These are phyloP conservation scores for Chrysemys picta DNA, from an alignment of 2,113 vertebrate species.

Conservation along the genomic window DNA sequence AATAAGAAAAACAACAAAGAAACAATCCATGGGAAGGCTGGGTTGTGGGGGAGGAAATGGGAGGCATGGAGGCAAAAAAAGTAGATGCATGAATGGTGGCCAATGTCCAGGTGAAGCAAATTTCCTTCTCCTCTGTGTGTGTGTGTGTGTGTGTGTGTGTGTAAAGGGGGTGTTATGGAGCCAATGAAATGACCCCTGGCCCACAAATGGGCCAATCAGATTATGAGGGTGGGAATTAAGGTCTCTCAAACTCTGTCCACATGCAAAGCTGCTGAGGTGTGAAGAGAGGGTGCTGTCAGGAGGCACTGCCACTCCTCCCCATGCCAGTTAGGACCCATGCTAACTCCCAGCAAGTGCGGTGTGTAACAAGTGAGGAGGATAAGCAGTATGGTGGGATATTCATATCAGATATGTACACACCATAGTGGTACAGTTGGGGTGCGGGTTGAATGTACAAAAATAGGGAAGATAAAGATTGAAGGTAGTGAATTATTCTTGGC, in stretches of 20 bases:
- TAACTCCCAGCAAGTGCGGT: no score
- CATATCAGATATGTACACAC: not conserved
- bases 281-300: not conserved
- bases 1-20: no score
- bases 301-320: not conserved
- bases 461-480: not conserved
- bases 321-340: not conserved
- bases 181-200: no score
- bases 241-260: not conserved
- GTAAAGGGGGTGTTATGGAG: no score
- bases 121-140: no score
- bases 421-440: not conserved
- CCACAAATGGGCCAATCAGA: no score
- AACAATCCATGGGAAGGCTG: no score
- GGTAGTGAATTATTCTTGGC: not conserved
- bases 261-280: not conserved
- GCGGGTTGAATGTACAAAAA: not conserved
- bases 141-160: no score
- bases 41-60: no score
- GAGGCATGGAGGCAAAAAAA: no score
- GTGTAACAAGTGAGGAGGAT: not conserved
- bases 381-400: not conserved
- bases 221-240: not conserved
- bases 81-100: no score
- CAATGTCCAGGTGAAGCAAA: no score